Evolutionary conservation across 2,797 vertebrate species (phyloP).

Genomic region (Sebastes reedi): DNA sequence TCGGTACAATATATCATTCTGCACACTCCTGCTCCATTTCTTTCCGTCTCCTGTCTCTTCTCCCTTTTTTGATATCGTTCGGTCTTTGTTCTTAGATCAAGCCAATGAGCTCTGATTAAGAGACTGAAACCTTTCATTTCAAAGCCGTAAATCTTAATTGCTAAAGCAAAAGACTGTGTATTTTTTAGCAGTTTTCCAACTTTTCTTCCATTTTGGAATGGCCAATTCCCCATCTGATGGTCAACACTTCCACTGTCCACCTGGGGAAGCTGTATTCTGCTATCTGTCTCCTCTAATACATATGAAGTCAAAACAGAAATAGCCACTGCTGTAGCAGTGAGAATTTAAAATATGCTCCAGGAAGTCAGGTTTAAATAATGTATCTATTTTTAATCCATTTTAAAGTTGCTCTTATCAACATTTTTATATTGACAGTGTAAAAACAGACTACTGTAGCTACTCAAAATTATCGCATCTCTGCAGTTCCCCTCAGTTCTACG

Average conservation of each 20-base stretch:
- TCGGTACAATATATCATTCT: neutral
- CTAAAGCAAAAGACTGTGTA: neutral
- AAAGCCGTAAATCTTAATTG: neutral
- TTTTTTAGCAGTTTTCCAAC: rapidly evolving
- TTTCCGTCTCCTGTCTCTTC: neutral
- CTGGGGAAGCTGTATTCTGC: neutral
- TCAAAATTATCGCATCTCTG: neutral
- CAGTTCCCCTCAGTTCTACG: neutral
- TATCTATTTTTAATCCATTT: neutral
- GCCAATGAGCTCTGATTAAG: neutral
- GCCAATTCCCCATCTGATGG: neutral
- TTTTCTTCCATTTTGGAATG: neutral
- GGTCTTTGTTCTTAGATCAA: neutral
- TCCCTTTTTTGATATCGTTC: neutral
- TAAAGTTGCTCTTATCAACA: neutral
- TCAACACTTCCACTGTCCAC: neutral
- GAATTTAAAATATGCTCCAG: neutral
- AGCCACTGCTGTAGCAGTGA: neutral
- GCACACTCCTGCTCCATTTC: neutral
- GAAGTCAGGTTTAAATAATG: neutral
- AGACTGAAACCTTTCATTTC: neutral
- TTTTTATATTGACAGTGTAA: neutral
- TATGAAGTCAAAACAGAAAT: neutral
- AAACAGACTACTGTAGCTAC: neutral
- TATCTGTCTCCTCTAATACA: neutral